Evolutionary conservation across 1,140 invertebrate species (phyloP), one percentile per base, ranked within the genome.

Genomic region (Whitmania pigra): DNA sequence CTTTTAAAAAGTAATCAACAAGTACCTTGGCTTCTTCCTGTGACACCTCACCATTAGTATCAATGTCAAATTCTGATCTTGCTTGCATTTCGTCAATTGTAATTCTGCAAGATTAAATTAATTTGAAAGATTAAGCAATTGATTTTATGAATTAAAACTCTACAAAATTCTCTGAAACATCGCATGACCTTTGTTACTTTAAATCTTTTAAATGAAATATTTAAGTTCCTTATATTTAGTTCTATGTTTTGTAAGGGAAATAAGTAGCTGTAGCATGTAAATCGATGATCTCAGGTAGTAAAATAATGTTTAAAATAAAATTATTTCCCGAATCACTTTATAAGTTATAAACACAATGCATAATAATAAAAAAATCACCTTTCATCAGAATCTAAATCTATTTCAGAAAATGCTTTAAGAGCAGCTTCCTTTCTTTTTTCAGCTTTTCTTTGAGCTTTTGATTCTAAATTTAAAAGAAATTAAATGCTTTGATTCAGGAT

Each of bases 41-140:
- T 57, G 88, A 86, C 66, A 93, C 90, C 72, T 86, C 85, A 11
- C 93, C 92, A 86, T 97, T 89, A 73, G 87, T 87, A 82, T 97
- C 89, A 75, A 87, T 88, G 83, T 97, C 94, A 85, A 97, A 92
- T 57, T 87, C 87, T 53, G 85, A 83, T 74, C 88, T 86, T 9
- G 86, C 85, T 83, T 89, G 88, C 17, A 98, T 81, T 83, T 97
- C 94, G 68, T 85, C 83, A 54, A 89, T 53, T 27, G 74, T 43
- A 22, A 75, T 55, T 29, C 74, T 75, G 43, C 9, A 49, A 49
- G 31, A 36, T 49, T 15, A 49, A 49, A 49, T 49, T 5, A 36
- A 36, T 36, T 36, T 3, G 31, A 36, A 36, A 36, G 31, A 36
- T 36, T 36, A 36, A 36, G 31, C 43, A 49, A 49, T 49, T 49